Conservation (phyloP, 2,113 vertebrate species). For the Pelvicachromis taeniatus region DNA sequence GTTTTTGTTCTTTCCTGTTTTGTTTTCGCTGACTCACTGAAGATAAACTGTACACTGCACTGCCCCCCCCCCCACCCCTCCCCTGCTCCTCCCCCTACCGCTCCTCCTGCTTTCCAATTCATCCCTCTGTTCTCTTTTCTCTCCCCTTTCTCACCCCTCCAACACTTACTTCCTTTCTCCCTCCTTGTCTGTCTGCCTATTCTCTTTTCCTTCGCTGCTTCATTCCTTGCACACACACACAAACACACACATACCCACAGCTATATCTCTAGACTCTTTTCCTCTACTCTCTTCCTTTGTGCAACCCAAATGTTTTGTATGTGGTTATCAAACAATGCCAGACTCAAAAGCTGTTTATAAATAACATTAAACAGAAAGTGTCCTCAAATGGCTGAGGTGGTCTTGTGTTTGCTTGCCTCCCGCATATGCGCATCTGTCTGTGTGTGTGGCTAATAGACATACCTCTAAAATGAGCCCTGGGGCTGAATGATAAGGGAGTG, state of each 20-base stretch:
- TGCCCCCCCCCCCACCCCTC: background rate
- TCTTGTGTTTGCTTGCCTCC: slow-evolving; percentile 33
- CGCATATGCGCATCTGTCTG: background rate
- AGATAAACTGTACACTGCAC: slow-evolving; percentile 47
- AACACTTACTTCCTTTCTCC: background rate
- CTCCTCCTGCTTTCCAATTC: background rate
- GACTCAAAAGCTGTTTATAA: slow-evolving; percentile 75
- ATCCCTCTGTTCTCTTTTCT: background rate
- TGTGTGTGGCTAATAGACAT: slow-evolving; percentile 39
- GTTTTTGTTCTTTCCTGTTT: slow-evolving; percentile 10
- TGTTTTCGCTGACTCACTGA: slow-evolving; percentile 53
- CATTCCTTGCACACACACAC: background rate
- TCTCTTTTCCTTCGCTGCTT: background rate
- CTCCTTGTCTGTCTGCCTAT: background rate
- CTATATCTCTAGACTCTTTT: slow-evolving; percentile 13
- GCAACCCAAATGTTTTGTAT: slow-evolving; percentile 68
- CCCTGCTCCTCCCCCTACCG: background rate
- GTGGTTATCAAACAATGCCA: slow-evolving; percentile 71
- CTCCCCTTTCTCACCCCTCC: too few relatives aligned
- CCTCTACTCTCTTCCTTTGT: slow-evolving; percentile 40
- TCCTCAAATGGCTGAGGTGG: slow-evolving; percentile 64
- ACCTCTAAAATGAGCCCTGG: slow-evolving; percentile 35
- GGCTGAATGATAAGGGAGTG: slow-evolving; percentile 37
- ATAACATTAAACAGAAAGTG: slow-evolving; percentile 77
- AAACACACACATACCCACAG: background rate